These are phyloP conservation scores for Atherinomorus stipes DNA, from an alignment of 2,113 vertebrate genomes.

Conservation along the genomic window DNA sequence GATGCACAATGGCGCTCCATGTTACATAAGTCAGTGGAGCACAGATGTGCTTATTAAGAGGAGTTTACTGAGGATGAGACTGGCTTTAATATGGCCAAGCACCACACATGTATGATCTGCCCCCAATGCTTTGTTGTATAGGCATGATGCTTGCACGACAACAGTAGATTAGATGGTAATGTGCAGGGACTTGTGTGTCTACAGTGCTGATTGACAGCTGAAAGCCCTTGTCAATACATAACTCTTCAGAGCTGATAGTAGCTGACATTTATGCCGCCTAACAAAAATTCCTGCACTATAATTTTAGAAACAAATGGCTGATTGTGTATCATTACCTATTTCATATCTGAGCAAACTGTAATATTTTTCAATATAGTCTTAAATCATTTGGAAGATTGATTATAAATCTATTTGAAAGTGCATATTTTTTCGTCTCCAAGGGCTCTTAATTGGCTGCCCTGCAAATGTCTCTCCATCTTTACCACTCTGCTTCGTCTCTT, in stretches of 20 bases:
- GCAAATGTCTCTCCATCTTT: conserved; percentile 44
- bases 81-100: conserved; percentile 54
- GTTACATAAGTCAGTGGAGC: conserved; percentile 75
- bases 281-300: conserved; percentile 26
- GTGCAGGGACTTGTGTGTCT: conserved; percentile 36
- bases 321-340: conserved; percentile 18
- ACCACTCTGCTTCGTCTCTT: conserved; percentile 39
- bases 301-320: conserved; percentile 10
- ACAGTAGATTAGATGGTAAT: conserved; percentile 57
- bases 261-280: conserved; percentile 35
- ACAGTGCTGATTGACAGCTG: conserved; percentile 62
- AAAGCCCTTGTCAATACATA: conserved; percentile 64
- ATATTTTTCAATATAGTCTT: conserved; percentile 9
- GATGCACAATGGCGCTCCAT: conserved; percentile 58
- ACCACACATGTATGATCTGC: conserved; percentile 47
- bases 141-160: conserved; percentile 51
- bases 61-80: conserved; percentile 62
- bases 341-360: conserved; percentile 13
- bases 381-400: conserved; percentile 32
- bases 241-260: conserved; percentile 23
- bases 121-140: conserved; percentile 47
- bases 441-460: conserved; percentile 49
- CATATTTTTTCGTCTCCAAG: conserved; percentile 28
- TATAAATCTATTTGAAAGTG: conserved; percentile 38
- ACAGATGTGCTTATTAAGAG: conserved; percentile 60